Percentiles rank a stretch among this genome's conserved stretches.
Evolutionary conservation across 1,140 invertebrate genomes (phyloP).

Genomic region (Anastrepha ludens): DNA sequence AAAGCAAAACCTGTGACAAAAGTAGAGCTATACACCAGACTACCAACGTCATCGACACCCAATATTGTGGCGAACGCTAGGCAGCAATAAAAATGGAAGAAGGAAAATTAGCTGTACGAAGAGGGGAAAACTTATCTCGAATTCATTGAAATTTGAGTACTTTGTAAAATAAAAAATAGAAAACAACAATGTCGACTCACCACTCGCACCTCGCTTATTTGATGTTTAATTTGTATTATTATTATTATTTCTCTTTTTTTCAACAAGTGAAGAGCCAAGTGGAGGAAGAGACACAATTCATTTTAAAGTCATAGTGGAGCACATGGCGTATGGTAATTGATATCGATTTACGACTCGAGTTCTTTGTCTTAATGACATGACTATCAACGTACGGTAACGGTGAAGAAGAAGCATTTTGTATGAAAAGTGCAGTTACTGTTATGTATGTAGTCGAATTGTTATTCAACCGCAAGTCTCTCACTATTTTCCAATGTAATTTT

Average conservation of each 20-base stretch:
- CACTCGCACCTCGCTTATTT: background rate
- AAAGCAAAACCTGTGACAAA: background rate
- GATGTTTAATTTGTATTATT: background rate
- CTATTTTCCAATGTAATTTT: too few species aligned
- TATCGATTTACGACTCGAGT: background rate
- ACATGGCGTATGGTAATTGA: background rate
- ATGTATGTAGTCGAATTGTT: too few species aligned
- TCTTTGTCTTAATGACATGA: background rate
- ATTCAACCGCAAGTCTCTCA: too few species aligned
- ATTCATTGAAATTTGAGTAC: conserved; percentile 42
- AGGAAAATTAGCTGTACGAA: background rate
- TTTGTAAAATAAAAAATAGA: background rate
- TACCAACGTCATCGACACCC: conserved; percentile 31
- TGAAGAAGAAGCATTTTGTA: too few species aligned
- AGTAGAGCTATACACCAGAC: background rate
- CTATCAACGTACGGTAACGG: too few species aligned
- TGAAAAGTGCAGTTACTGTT: too few species aligned
- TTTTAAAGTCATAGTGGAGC: background rate
- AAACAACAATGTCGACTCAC: background rate
- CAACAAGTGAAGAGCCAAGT: too few species aligned
- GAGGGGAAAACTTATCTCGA: conserved; percentile 3
- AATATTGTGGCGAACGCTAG: background rate
- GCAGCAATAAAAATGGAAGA: background rate
- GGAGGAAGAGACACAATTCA: background rate
- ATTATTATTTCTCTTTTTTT: too few species aligned